Percentiles rank a stretch among this genome's conserved stretches.
Conservation (phyloP, 2,113 vertebrate genomes). For the Mustelus asterias region DNA sequence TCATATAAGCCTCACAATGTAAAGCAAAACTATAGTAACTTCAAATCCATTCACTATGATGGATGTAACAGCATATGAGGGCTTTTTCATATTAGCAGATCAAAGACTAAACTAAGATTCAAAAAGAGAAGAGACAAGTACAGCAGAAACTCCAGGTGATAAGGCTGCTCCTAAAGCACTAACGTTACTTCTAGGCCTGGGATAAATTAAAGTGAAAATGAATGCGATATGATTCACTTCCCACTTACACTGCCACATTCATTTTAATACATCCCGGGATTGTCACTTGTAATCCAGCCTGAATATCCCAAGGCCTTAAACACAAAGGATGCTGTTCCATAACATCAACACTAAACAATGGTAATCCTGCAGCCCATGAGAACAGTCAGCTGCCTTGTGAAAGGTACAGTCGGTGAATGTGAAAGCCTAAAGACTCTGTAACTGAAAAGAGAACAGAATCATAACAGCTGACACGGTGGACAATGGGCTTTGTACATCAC, state of each 20-base stretch:
- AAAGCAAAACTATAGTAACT: background rate
- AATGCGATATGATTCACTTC: background rate
- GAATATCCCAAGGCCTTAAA: background rate
- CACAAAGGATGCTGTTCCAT: background rate
- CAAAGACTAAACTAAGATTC: background rate
- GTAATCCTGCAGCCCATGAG: background rate
- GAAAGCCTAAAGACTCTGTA: background rate
- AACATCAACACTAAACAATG: background rate
- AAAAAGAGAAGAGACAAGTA: background rate
- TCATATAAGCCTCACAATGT: background rate
- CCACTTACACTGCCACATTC: background rate
- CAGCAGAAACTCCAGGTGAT: background rate
- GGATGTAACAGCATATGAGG: background rate
- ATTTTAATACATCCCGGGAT: background rate
- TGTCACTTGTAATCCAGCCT: background rate
- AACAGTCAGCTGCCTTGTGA: background rate
- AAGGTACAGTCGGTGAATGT: background rate
- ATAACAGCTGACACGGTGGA: background rate
- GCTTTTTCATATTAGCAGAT: background rate
- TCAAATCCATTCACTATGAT: background rate
- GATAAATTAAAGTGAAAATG: slow-evolving; percentile 18
- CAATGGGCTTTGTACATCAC: background rate
- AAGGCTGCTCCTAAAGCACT: background rate
- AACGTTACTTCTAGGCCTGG: background rate
- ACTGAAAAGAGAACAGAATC: background rate